phyloP scores from a whole-genome alignment of 2,888 invertebrate species.

The Troglohyphantes excavatus region DNA sequence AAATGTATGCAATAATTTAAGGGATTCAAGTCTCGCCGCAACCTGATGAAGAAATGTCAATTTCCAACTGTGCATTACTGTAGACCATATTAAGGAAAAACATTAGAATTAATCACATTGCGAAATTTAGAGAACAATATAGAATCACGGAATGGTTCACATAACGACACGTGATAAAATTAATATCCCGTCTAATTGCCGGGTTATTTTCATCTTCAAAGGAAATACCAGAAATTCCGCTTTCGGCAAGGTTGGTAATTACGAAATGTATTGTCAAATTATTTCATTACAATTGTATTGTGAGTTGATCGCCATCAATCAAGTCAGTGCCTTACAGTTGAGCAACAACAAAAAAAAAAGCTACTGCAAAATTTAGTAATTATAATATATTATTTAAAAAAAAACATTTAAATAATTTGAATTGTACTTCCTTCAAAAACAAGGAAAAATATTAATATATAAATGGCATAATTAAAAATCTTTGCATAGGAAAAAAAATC shows the following conservation, averaged over 20 bases:
- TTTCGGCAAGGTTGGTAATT: background rate
- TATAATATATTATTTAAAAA: too few relatives aligned
- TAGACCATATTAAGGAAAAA: background rate
- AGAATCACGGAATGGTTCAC: background rate
- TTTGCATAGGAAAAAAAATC: too few relatives aligned
- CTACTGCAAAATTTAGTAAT: too few relatives aligned
- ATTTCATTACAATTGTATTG: background rate
- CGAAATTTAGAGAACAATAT: background rate
- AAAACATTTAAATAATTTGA: too few relatives aligned
- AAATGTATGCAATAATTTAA: too few relatives aligned
- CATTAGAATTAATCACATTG: background rate
- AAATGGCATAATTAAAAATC: too few relatives aligned
- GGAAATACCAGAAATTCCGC: background rate
- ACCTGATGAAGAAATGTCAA: background rate
- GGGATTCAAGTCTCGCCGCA: too few relatives aligned
- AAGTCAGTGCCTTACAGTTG: too few relatives aligned
- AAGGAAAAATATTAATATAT: too few relatives aligned
- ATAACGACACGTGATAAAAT: background rate
- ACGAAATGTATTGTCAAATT: background rate
- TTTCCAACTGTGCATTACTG: background rate
- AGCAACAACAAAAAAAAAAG: too few relatives aligned
- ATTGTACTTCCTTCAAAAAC: too few relatives aligned
- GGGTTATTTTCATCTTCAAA: background rate
- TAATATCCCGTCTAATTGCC: background rate
- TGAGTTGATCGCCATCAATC: too few relatives aligned